phyloP scores from a whole-genome alignment of 2,113 vertebrate species.

The Toxotes chatareus region DNA sequence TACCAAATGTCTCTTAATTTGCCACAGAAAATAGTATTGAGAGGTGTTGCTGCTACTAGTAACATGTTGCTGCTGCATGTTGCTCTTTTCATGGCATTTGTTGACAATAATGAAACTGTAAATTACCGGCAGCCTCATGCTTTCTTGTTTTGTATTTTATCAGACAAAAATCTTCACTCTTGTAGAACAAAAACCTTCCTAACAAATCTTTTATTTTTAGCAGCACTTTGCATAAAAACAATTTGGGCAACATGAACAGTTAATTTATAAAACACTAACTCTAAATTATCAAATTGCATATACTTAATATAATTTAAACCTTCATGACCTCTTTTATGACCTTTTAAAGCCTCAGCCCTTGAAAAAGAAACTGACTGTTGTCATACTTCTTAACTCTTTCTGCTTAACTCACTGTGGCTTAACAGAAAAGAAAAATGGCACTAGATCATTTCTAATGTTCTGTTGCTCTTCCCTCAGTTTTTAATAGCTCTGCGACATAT shows the following conservation, averaged over 20 bases:
- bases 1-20: background rate
- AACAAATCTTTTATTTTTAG: background rate
- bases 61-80: background rate
- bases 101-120: background rate
- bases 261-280: background rate
- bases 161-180: background rate
- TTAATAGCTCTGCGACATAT: constrained; percentile 59
- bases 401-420: constrained; percentile 13
- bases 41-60: background rate
- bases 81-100: background rate
- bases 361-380: background rate
- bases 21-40: background rate
- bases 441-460: constrained; percentile 51
- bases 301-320: background rate
- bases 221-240: background rate
- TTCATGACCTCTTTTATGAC: background rate
- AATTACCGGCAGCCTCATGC: background rate
- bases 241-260: background rate
- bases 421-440: constrained; percentile 31
- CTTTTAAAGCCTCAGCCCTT: constrained; percentile 3
- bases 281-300: background rate
- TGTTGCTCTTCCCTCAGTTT: constrained; percentile 17
- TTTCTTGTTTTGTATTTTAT: background rate
- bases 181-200: background rate
- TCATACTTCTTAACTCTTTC: background rate